Conservation (phyloP, 1,140 invertebrate species). For the Pararge aegeria region DNA sequence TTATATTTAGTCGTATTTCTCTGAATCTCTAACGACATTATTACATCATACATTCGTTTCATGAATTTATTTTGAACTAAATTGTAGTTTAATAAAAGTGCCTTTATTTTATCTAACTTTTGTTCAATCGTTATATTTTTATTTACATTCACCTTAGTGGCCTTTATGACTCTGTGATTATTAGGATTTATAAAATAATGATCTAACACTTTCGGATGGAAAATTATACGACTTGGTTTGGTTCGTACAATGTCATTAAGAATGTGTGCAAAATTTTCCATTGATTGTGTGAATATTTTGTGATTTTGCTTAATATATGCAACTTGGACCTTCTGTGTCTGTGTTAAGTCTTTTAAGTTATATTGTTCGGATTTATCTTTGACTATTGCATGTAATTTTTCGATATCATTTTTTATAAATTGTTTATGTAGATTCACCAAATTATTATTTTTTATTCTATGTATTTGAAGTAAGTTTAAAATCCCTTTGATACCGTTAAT, state of each 20-base stretch:
- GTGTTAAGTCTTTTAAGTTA: constrained; percentile 26
- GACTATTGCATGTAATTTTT: constrained; percentile 47
- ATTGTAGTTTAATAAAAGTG: constrained; percentile 48
- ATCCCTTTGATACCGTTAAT: constrained; percentile 56
- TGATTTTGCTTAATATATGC: constrained; percentile 56
- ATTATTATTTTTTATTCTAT: constrained; percentile 19
- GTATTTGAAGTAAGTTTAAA: constrained; percentile 42
- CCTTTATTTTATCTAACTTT: constrained; percentile 45
- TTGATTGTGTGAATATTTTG: constrained; percentile 46
- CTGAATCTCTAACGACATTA: constrained; percentile 39
- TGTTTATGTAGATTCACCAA: background rate
- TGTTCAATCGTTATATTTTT: constrained; percentile 17
- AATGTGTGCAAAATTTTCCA: constrained; percentile 51
- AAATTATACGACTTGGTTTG: constrained; percentile 25
- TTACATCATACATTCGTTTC: constrained; percentile 47
- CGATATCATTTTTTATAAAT: constrained; percentile 36
- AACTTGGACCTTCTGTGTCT: constrained; percentile 42
- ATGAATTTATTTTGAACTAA: constrained; percentile 57
- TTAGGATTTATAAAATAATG: constrained; percentile 19
- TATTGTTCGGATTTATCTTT: constrained; percentile 32
- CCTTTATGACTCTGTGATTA: constrained; percentile 3
- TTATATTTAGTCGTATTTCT: constrained; percentile 15
- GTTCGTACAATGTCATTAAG: constrained; percentile 52
- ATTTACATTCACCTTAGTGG: constrained; percentile 1
- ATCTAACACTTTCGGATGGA: background rate